Base-by-base conservation (phyloP, 2,113 vertebrate genomes). In the Speoplatyrhinus poulsoni region DNA sequence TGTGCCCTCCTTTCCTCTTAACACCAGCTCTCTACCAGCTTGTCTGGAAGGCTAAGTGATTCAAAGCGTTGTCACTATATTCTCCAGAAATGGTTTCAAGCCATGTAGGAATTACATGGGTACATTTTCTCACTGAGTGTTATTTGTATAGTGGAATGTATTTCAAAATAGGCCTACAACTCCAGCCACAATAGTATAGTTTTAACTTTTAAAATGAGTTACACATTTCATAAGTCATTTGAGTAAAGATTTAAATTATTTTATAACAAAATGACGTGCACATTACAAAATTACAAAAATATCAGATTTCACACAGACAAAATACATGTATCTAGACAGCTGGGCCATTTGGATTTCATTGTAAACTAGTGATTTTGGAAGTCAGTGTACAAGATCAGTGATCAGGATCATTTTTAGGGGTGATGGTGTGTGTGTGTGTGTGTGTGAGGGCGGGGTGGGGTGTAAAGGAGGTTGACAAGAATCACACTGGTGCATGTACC, bases 41-140 rank as follows among this genome's bases (percentile, higher is more conserved):
- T n/a, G 55, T 74, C 74, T 73, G 57, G 76, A 62, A 83, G 67
- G 75, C 9, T n/a, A 74, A 70, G 53, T 26, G 12, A 47, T 48
- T 15, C 32, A 59, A 47, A 70, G 57, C 48, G 50, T 11, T 36
- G 26, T 71, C 41, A 26, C 48, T 54, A 36, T 72, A 36, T 72
- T 78, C 60, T 70, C 75, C 61, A 68, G 15, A 56, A 19, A 10
- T 6, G 1, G 5, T 52, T 11, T 19, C 12, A 46, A 64, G 54
- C 16, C 16, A 17, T 41, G 54, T 33, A 33, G 26, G 26, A 26
- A 26, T 41, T 41, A 5, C 36, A 41, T 41, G 1, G 36, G 36
- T 41, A 41, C 36, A 17, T 19, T 26, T 19, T 56, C 9, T 17
- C 54, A 56, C 16, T 17, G n/a, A 56, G 6, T 54, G 16, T 54